phyloP scores from a whole-genome alignment of 2,113 vertebrate genomes.

The Eudyptes chrysolophus region DNA sequence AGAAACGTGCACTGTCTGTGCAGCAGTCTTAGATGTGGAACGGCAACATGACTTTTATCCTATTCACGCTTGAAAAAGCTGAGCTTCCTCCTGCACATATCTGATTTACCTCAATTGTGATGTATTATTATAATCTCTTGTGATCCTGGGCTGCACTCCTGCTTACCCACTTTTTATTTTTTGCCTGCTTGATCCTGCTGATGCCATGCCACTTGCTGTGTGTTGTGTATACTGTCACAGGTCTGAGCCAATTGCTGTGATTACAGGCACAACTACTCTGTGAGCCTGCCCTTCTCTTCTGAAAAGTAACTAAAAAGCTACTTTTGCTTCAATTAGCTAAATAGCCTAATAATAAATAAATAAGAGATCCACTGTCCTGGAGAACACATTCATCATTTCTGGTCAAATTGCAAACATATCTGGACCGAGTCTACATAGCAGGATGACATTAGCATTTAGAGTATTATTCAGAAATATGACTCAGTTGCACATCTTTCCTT shows the following conservation, averaged over 20 bases:
- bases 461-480: not conserved
- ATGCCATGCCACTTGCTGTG: not conserved
- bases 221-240: not conserved
- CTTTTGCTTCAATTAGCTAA: not conserved
- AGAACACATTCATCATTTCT: not conserved
- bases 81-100: not conserved
- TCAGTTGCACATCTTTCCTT: not conserved
- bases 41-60: not conserved
- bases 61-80: not conserved
- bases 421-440: not conserved
- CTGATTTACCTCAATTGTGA: not conserved
- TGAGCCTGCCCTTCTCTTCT: not conserved
- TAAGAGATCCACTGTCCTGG: not conserved
- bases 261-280: not conserved
- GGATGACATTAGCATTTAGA: not conserved
- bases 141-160: not conserved
- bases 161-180: not conserved
- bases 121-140: not conserved
- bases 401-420: not conserved
- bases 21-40: not conserved
- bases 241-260: not conserved
- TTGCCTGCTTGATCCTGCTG: not conserved
- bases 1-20: not conserved
- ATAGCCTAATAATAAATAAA: not conserved
- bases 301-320: not conserved